Conservation (phyloP, 2,888 invertebrate genomes). For the Mechanitis mazaeus region DNA sequence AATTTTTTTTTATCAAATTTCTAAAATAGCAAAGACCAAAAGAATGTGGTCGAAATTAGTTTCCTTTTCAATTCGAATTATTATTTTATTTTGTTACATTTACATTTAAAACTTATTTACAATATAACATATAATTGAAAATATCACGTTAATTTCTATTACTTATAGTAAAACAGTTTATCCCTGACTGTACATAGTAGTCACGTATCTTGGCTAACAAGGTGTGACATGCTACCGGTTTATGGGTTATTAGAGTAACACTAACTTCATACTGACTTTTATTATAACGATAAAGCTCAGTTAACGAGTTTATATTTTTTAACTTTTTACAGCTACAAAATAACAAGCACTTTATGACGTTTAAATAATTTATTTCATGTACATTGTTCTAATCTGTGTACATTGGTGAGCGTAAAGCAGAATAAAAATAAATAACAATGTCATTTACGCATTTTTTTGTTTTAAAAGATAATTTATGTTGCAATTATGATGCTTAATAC, state of each 20-base stretch:
- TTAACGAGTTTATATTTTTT: constrained; percentile 1
- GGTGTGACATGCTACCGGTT: constrained; percentile 28
- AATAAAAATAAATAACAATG: too few species aligned
- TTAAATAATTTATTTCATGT: neutral
- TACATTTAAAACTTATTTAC: neutral
- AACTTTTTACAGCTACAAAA: neutral
- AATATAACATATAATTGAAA: too few species aligned
- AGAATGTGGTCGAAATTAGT: too few species aligned
- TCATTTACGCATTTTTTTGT: too few species aligned
- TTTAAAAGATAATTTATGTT: too few species aligned
- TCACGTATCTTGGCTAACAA: constrained; percentile 32
- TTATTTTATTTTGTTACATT: neutral
- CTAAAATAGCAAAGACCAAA: too few species aligned
- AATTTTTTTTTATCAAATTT: too few species aligned
- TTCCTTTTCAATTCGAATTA: too few species aligned
- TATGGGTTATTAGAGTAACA: constrained; percentile 30
- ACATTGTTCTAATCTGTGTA: neutral
- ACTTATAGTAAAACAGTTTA: neutral
- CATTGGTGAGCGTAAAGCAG: neutral
- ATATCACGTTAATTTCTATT: too few species aligned
- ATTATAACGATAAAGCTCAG: constrained; percentile 10
- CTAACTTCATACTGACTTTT: constrained; percentile 28
- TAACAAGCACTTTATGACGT: neutral
- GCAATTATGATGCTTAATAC: too few species aligned
- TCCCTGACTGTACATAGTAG: constrained; percentile 24